Percentiles rank a stretch among this genome's conserved stretches.
Evolutionary conservation across 2,888 invertebrate genomes (phyloP).

Genomic region (Bombyx huttoni): DNA sequence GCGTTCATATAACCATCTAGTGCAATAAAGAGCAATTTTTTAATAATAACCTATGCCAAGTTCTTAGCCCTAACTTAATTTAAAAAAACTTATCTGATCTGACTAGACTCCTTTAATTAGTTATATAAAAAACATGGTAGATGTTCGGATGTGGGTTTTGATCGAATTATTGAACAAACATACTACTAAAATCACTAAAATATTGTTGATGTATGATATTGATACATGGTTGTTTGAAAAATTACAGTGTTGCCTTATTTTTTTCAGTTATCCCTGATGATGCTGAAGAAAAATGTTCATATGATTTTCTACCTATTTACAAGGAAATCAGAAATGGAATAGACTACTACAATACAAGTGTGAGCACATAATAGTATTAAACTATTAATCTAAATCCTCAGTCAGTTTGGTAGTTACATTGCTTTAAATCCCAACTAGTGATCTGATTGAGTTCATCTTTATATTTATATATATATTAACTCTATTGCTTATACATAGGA

Average conservation of each 20-base stretch:
- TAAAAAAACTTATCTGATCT: too few relatives aligned
- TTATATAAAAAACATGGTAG: too few relatives aligned
- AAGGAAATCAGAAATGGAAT: conserved; percentile 61
- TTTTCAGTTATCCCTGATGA: conserved; percentile 12
- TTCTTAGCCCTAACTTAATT: too few relatives aligned
- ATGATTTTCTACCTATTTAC: conserved; percentile 70
- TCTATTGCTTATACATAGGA: too few relatives aligned
- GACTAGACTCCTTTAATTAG: too few relatives aligned
- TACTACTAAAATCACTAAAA: neutral
- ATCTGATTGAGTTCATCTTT: neutral
- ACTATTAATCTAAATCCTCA: neutral
- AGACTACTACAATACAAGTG: conserved; percentile 76
- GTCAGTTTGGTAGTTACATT: neutral
- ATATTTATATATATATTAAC: too few relatives aligned
- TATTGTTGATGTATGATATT: too few relatives aligned
- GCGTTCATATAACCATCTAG: too few relatives aligned
- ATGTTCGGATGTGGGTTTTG: too few relatives aligned
- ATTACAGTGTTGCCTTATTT: neutral
- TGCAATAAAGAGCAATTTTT: too few relatives aligned
- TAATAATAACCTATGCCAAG: too few relatives aligned
- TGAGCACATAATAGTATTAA: conserved; percentile 34
- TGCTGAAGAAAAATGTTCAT: conserved; percentile 37
- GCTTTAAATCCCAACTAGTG: neutral
- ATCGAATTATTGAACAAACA: too few relatives aligned
- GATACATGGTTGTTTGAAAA: neutral